phyloP scores from a whole-genome alignment of 2,113 vertebrate species.

The Nasalis larvatus region DNA sequence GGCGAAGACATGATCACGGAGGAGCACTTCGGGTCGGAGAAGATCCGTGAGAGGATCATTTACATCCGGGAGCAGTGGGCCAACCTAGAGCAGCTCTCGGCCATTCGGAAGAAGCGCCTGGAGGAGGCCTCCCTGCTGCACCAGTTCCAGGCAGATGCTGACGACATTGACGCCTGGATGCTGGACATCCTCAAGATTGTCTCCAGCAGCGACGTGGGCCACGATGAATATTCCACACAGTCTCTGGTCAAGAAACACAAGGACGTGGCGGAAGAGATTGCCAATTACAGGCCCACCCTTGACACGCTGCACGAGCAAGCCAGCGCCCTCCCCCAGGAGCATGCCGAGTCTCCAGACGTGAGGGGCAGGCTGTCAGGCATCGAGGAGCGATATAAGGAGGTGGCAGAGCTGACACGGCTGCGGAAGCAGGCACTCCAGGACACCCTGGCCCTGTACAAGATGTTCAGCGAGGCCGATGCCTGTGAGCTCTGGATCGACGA shows the following conservation, averaged over 20 bases:
- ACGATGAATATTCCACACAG: constrained; percentile 96
- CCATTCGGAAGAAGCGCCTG: constrained; percentile 88
- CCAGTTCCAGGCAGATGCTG: constrained; percentile 95
- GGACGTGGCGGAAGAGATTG: constrained; percentile 93
- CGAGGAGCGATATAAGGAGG: constrained; percentile 96
- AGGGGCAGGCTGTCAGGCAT: constrained; percentile 91
- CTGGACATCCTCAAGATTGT: constrained; percentile 95
- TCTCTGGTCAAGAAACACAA: constrained; percentile 97
- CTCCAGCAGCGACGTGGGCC: constrained; percentile 94
- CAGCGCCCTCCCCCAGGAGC: constrained; percentile 84
- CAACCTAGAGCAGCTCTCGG: constrained; percentile 92
- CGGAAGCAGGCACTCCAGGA: constrained; percentile 98
- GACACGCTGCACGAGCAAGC: constrained; percentile 94
- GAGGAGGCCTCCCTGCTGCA: constrained; percentile 93
- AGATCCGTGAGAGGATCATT: constrained; percentile 91
- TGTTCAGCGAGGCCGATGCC: constrained; percentile 95
- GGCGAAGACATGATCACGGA: constrained; percentile 93
- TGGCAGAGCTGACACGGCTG: constrained; percentile 91
- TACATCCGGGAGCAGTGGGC: constrained; percentile 95
- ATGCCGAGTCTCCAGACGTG: constrained; percentile 87
- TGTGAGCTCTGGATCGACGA: constrained; percentile 98
- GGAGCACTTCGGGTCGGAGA: constrained; percentile 92
- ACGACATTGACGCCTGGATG: constrained; percentile 95
- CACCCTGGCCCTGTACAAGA: constrained; percentile 95
- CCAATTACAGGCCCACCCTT: constrained; percentile 91